Conservation (phyloP, 2,113 vertebrate species). For the Chloropsis hardwickii region DNA sequence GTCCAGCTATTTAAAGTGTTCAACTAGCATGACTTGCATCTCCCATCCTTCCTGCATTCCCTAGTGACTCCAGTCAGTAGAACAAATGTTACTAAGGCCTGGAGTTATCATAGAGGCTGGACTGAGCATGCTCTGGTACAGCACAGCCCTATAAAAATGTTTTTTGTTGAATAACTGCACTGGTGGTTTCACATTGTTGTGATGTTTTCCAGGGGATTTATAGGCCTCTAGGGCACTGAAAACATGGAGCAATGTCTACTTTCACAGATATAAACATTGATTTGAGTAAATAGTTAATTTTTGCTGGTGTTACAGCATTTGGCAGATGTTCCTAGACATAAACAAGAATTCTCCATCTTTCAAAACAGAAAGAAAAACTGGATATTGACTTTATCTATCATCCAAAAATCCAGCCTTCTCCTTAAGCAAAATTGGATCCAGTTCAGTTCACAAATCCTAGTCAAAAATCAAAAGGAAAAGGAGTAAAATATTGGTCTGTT, state of each 20-base stretch:
- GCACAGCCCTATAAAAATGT: background rate
- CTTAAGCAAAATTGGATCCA: background rate
- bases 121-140: background rate
- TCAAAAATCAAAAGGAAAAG: background rate
- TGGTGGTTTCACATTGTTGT: background rate
- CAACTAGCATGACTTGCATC: background rate
- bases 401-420: background rate
- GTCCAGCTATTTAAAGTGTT: background rate
- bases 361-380: background rate
- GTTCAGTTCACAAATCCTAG: background rate
- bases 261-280: conserved; percentile 10
- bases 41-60: background rate
- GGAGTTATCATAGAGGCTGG: background rate
- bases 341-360: conserved; percentile 3
- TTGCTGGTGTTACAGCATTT: conserved; percentile 6
- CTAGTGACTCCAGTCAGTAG: background rate
- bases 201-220: conserved; percentile 37
- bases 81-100: background rate
- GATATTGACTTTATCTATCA: background rate
- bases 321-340: background rate
- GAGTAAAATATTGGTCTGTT: background rate
- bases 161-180: background rate
- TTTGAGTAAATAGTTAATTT: conserved; percentile 54
- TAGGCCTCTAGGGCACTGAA: conserved; percentile 5
- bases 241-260: conserved; percentile 20